Base-by-base conservation (phyloP, 2,888 invertebrate genomes). In the Leuctra nigra region DNA sequence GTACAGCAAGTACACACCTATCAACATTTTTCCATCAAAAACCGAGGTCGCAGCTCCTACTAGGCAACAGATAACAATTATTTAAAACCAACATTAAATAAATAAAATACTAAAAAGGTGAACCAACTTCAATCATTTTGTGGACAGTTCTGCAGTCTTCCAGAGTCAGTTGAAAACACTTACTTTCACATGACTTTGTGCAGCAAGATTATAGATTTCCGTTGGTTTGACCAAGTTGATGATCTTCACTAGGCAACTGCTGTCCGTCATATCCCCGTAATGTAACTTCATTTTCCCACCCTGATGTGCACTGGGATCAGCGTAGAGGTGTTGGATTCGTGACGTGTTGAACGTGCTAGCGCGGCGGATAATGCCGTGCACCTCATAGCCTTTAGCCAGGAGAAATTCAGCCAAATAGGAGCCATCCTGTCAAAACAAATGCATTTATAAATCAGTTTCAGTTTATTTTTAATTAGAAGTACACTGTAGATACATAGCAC, bases 221-320 rank as follows among this genome's bases (percentile, higher is more conserved):
- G 83, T 83, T 0, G 99, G 99, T 65, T 80, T 78, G 16, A 88
- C 81, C 74, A 80, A 69, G 68, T 78, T 81, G 55, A 95, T 89
- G 29, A 94, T 83, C 75, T 91, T 92, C 22, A 91, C 88, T 59
- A 95, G 75, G 70, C 95, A 95, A 61, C 95, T 93, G 50, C 95
- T 95, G 72, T 99, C 99, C 0, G 98, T 98, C 82, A 99, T 86
- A 69, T 99, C 99, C 13, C 99, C 99, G 72, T 99, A 99, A 72
- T 99, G 99, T 6, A 99, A 76, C 66, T 91, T 89, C 87, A 96
- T 92, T 64, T 80, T 79, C 0, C 89, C 92, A 23, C 87, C 87
- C n/a, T 82, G 84, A 72, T 98, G 98, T 22, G 88, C 84, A 36
- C 86, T 82, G 0, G 91, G 91, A 73, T 97, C 87, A 0, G 85